Evolutionary conservation across 23 tunicate species (phyloP).

Genomic region (Ciona savignyi): DNA sequence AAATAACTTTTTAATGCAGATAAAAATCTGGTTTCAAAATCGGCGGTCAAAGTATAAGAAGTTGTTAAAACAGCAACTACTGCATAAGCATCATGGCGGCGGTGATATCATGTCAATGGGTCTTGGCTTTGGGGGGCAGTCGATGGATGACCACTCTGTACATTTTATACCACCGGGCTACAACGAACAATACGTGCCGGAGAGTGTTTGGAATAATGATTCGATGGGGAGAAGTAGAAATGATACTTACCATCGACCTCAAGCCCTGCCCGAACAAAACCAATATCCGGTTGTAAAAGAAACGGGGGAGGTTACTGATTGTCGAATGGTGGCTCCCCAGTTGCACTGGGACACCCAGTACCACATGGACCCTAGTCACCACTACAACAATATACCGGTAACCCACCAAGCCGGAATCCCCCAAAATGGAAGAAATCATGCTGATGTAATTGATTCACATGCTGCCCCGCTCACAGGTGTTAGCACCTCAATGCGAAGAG

Average conservation of each 20-base stretch:
- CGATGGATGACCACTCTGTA: not conserved
- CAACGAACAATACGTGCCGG: not conserved
- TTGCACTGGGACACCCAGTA: not conserved
- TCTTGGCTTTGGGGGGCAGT: not conserved
- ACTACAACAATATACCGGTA: not conserved
- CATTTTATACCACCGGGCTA: not conserved
- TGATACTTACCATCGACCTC: not conserved
- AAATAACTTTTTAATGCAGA: too few relatives aligned
- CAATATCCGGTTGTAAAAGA: not conserved
- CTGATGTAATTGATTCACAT: not conserved
- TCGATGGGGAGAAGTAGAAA: not conserved
- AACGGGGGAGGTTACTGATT: not conserved
- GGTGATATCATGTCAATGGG: slow-evolving; percentile 9
- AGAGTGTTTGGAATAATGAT: not conserved
- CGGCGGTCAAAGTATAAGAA: slow-evolving; percentile 60
- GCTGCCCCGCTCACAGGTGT: not conserved
- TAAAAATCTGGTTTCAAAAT: slow-evolving; percentile 76
- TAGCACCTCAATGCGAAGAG: not conserved
- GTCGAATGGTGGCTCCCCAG: not conserved
- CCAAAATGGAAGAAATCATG: not conserved
- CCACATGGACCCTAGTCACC: not conserved
- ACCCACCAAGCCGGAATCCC: not conserved
- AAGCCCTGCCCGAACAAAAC: not conserved
- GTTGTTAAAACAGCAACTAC: slow-evolving; percentile 36
- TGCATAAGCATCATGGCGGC: slow-evolving; percentile 17